Base-by-base conservation (phyloP, 1,140 invertebrate species). In the Sarcophaga bullata region DNA sequence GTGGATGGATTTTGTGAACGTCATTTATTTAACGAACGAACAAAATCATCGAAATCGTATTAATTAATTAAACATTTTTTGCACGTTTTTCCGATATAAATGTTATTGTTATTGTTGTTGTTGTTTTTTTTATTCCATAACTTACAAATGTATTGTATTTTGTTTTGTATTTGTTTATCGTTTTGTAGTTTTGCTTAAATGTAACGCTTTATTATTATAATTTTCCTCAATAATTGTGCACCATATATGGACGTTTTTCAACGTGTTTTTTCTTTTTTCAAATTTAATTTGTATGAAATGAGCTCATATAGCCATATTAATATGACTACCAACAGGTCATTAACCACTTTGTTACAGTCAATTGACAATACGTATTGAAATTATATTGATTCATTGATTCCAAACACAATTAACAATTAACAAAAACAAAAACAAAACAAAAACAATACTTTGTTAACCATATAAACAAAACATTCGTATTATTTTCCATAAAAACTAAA, bases 171-270 rank as follows among this genome's bases (percentile, higher is more conserved):
- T 49, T 48, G 2, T 17, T 48, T 25, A 17, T 37, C 19, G 17
- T n/a, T 78, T 78, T 76, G 46, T 76, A 49, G 46, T 48, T 76
- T 76, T 76, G 73, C 48, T 78, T 78, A 78, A 78, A 78, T 78
- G 75, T 78, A 78, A 78, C 75, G 75, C 75, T 78, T 78, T 78
- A 78, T 78, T 78, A 78, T 78, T 78, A 78, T 78, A 78, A 78
- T 78, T 78, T 78, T 78, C 75, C 48, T 17, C 75, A 52, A 78
- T 78, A 78, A 78, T 78, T 78, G 75, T 50, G 50, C 17, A 52
- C 75, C 75, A 78, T 78, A 78, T 78, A 52, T 78, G 25, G 75
- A 19, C n/a, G 15, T 37, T 37, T 37, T 37, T 37, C 10, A 62
- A 62, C 54, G 17, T 68, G n/a, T n/a, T n/a, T n/a, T n/a, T n/a